Percentiles rank a stretch among this genome's conserved stretches.
phyloP scores from a whole-genome alignment of 2,113 vertebrate species.

The Petromus typicus region DNA sequence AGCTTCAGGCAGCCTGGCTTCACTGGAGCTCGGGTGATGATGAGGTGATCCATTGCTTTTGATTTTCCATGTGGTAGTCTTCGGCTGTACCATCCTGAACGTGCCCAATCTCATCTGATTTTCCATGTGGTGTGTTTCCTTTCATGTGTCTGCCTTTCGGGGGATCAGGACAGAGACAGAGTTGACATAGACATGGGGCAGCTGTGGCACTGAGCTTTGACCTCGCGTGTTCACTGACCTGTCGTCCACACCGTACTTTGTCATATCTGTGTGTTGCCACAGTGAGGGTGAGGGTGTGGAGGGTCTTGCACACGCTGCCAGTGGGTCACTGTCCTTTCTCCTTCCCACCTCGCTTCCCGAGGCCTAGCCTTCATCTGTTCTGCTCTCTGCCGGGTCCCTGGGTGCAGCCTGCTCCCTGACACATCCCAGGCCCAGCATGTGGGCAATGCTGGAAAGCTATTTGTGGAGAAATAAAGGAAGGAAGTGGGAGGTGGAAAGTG shows the following conservation, averaged over 20 bases:
- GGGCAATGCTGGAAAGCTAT: neutral
- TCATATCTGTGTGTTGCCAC: neutral
- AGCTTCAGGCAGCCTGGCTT: neutral
- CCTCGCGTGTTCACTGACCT: neutral
- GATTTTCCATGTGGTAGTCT: too few species aligned
- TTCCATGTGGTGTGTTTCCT: neutral
- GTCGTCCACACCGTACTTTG: neutral
- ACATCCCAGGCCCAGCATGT: neutral
- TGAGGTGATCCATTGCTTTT: neutral
- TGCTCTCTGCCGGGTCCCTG: too few species aligned
- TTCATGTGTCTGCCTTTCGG: neutral
- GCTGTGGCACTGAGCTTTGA: neutral
- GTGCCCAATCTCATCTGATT: too few species aligned
- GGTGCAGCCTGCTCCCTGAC: neutral
- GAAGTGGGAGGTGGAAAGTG: neutral
- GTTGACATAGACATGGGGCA: neutral
- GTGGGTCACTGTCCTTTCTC: neutral
- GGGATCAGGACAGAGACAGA: constrained; percentile 14
- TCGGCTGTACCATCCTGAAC: too few species aligned
- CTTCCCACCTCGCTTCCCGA: neutral
- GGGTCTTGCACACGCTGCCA: neutral
- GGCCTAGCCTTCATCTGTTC: neutral
- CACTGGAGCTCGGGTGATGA: neutral
- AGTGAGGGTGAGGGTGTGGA: fast-evolving
- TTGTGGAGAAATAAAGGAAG: neutral